Base-by-base conservation (phyloP, 2,113 vertebrate genomes). In the Alethe diademata region DNA sequence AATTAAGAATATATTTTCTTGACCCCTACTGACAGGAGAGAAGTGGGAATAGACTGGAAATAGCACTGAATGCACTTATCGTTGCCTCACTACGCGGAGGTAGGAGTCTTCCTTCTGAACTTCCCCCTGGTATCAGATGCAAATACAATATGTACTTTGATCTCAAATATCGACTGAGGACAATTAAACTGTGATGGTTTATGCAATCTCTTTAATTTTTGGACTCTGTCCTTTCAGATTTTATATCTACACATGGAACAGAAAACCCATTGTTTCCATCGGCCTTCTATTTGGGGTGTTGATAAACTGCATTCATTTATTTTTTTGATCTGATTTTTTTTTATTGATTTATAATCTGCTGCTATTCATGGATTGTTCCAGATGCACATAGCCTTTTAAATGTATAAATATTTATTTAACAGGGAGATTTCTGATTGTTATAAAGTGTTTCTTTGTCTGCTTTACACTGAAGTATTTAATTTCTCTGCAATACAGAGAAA, bases 71-170 rank as follows among this genome's bases (percentile, higher is more conserved):
- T 66, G 24, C 6, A 25, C 65, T 86, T 66, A 58, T 36, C 28
- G 16, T 61, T 80, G 16, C 6, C 14, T 69, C 5, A 14, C 3
- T 47, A 29, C 24, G 19, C 0, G 0, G 19, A 56, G 7, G 19
- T 31, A 81, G 35, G 11, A 78, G 7, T 82, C 8, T 33, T n/a
- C 17, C 11, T 76, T 86, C n/a, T 47, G 14, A 91, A 60, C 16
- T 38, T 65, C 10, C 5, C 6, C 6, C 18, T 50, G 11, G 1
- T 53, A 62, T 36, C 42, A 60, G 28, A 82, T 22, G 26, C 14
- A 81, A 84, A 78, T 47, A 31, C 5, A 26, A 14, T 2, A 8
- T 22, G 2, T 67, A 54, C 8, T 20, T 62, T 75, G 61, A 54
- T 24, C 11, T 93, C 23, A 78, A 26, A 38, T 76, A 38, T 17